Percentiles rank a stretch among this genome's conserved stretches.
Evolutionary conservation across 2,113 vertebrate genomes (phyloP).

Genomic region (Nematolebias whitei): DNA sequence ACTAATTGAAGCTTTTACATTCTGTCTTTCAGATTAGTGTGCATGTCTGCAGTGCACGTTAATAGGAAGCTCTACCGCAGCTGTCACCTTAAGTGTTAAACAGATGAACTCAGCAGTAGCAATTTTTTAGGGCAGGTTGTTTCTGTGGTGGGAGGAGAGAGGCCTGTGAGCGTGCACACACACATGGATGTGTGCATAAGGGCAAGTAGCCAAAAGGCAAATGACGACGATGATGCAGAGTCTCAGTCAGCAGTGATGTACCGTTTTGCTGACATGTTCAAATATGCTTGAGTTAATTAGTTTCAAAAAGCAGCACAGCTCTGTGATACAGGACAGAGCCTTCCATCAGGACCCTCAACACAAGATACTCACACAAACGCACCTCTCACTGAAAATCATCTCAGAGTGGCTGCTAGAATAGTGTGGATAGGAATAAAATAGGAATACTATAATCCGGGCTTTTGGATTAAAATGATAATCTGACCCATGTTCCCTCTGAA

Average conservation of each 20-base stretch:
- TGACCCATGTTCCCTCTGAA: slow-evolving; percentile 70
- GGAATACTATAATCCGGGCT: slow-evolving; percentile 78
- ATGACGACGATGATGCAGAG: slow-evolving; percentile 59
- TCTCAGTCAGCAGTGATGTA: slow-evolving; percentile 58
- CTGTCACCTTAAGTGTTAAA: slow-evolving; percentile 22
- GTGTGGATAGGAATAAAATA: slow-evolving; percentile 73
- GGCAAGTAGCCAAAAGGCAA: slow-evolving; percentile 63
- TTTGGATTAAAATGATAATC: slow-evolving; percentile 81
- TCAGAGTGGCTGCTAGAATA: slow-evolving; percentile 48
- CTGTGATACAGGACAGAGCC: slow-evolving; percentile 6
- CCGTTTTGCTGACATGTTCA: slow-evolving; percentile 68
- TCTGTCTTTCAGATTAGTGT: slow-evolving; percentile 28
- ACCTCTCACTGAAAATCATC: slow-evolving; percentile 48
- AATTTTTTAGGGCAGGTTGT: slow-evolving; percentile 44
- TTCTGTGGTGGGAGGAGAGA: slow-evolving; percentile 31
- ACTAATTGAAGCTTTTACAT: slow-evolving; percentile 36
- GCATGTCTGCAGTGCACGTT: background rate
- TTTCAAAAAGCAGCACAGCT: slow-evolving; percentile 59
- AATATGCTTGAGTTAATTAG: slow-evolving; percentile 71
- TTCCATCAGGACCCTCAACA: slow-evolving; percentile 27
- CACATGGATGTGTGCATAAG: slow-evolving; percentile 34
- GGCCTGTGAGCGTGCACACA: slow-evolving; percentile 32
- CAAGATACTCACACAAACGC: slow-evolving; percentile 20
- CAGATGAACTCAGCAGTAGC: slow-evolving; percentile 30
- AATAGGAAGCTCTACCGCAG: background rate